Evolutionary conservation across 2,113 vertebrate genomes (phyloP), one percentile per base, ranked within the genome.

Genomic region (Zosterops pallidus): DNA sequence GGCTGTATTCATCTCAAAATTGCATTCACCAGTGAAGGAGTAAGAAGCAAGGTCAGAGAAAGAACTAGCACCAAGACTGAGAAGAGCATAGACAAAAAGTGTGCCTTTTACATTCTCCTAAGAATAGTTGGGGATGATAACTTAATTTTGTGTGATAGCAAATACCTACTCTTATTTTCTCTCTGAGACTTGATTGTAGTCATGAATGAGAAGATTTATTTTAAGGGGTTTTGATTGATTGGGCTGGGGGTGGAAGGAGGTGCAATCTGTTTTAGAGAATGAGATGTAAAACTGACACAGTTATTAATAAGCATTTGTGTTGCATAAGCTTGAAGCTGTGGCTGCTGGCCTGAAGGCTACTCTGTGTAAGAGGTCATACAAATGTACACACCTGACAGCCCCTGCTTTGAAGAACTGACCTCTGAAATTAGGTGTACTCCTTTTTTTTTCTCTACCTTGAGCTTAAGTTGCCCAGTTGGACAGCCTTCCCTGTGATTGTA

Each of bases 181-280:
- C 55, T 83, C 44, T 60, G 19, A 83, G 52, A 19, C 72, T 59
- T 96, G 85, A 86, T 95, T 92, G 62, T 81, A 92, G 94, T 70
- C 56, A 96, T 96, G 96, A 96, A 96, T 96, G 96, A 88, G 92
- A 81, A 83, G 83, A 83, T 78, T 78, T 94, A 94, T 96, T 96
- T 96, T 88, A 94, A 95, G 94, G 42, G 47, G 4, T 89, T 95
- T 92, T 96, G 96, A 95, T 85, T 95, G 96, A 94, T 78, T 83
- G 75, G 28, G 11, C 47, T 95, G 95, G 75, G 83, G 94, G 95
- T 90, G 95, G 95, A 60, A 96, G 89, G 86, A 97, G 83, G 96
- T 89, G 35, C 68, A 90, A 77, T 55, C 60, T 86, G 53, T 78
- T 96, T 95, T 86, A 95, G 90, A 80, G 59, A 81, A 44, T 8